Conservation (phyloP, 2,113 vertebrate species). For the Brachyhypopomus occidentalis region DNA sequence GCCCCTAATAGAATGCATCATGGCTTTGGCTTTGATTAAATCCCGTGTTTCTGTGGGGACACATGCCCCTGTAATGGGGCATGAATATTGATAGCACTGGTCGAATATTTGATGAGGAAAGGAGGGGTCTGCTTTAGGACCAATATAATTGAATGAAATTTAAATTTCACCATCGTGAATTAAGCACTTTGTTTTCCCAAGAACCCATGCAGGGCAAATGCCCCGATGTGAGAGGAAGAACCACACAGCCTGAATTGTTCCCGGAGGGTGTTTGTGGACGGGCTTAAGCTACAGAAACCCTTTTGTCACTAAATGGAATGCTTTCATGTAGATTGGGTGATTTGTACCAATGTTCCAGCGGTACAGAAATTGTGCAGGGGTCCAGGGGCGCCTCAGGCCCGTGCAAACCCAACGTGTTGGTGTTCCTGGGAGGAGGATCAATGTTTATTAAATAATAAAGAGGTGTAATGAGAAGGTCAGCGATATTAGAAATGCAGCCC, state of each 20-base stretch:
- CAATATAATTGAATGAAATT: slow-evolving; percentile 52
- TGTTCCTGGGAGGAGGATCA: slow-evolving; percentile 3
- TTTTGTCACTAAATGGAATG: not conserved
- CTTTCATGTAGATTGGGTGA: slow-evolving; percentile 18
- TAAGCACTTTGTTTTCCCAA: slow-evolving; percentile 27
- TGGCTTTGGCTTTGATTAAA: slow-evolving; percentile 49
- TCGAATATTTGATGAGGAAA: slow-evolving; percentile 40
- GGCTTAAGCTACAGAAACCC: slow-evolving; percentile 8
- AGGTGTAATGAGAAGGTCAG: not conserved
- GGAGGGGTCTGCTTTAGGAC: slow-evolving; percentile 36
- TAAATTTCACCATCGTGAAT: slow-evolving; percentile 47
- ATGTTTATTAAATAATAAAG: not conserved
- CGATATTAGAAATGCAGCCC: not conserved
- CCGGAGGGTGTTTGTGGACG: not conserved
- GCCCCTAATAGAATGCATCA: slow-evolving; percentile 44
- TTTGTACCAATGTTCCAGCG: slow-evolving; percentile 15
- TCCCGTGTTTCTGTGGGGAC: slow-evolving; percentile 44
- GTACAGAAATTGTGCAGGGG: slow-evolving; percentile 6
- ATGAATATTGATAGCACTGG: slow-evolving; percentile 54
- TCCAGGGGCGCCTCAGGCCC: not conserved
- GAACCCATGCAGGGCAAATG: slow-evolving; percentile 26
- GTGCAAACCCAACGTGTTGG: not conserved
- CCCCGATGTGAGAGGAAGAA: slow-evolving; percentile 1
- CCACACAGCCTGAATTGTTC: slow-evolving; percentile 11
- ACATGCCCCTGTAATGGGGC: slow-evolving; percentile 38